phyloP scores from a whole-genome alignment of 2,113 vertebrate genomes.

The Ifrita kowaldi region DNA sequence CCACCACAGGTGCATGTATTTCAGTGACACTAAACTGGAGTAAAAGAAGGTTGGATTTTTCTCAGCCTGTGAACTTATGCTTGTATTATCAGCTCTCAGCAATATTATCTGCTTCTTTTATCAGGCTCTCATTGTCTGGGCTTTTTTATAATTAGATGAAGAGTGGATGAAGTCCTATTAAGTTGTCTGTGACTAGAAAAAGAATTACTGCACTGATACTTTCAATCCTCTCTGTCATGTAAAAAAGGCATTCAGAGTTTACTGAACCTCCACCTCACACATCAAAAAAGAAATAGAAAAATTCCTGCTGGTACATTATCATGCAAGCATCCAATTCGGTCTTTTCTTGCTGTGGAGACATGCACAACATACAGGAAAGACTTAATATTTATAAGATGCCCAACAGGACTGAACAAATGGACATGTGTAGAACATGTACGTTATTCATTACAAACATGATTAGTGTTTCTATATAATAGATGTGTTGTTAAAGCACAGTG shows the following conservation, averaged over 20 bases:
- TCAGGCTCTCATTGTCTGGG: not conserved
- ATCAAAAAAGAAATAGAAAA: constrained; percentile 42
- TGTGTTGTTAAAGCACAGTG: constrained; percentile 67
- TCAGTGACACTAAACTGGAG: not conserved
- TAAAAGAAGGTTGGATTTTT: not conserved
- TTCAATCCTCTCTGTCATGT: not conserved
- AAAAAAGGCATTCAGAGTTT: not conserved
- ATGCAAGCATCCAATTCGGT: constrained; percentile 55
- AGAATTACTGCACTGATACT: not conserved
- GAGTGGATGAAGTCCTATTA: constrained; percentile 25
- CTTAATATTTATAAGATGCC: constrained; percentile 62
- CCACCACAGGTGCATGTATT: not conserved
- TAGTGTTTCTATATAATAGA: constrained; percentile 65
- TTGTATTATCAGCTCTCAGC: not conserved
- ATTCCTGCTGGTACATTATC: constrained; percentile 47
- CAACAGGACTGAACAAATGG: constrained; percentile 60
- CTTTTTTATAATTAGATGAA: constrained; percentile 27
- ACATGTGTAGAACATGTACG: constrained; percentile 20
- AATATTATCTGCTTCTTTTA: constrained; percentile 25
- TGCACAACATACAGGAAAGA: constrained; percentile 25
- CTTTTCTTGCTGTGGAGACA: constrained; percentile 31
- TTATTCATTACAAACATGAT: constrained; percentile 70
- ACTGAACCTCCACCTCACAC: not conserved
- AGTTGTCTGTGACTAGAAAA: constrained; percentile 31
- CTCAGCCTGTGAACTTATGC: not conserved